Evolutionary conservation across 1,140 invertebrate genomes (phyloP).

Genomic region (Forficula auricularia): DNA sequence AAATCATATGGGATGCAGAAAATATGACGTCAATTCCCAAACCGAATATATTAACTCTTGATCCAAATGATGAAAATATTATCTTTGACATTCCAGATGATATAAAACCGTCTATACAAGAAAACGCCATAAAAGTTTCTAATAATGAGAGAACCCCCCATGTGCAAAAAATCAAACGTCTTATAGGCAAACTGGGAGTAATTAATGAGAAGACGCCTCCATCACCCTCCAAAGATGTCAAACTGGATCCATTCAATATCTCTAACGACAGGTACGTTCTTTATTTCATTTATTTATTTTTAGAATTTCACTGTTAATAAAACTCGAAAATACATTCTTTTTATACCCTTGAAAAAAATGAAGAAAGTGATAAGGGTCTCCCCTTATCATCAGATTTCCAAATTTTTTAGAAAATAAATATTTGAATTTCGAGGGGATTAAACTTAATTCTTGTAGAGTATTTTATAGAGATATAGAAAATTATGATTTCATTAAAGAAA

Average conservation of each 20-base stretch:
- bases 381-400: too few species aligned
- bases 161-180: constrained; percentile 42
- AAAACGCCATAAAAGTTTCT: background rate
- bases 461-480: too few species aligned
- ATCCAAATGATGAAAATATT: constrained; percentile 51
- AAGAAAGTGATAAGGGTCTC: too few species aligned
- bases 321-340: too few species aligned
- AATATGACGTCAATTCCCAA: constrained; percentile 34
- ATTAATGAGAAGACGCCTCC: constrained; percentile 30
- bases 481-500: too few species aligned
- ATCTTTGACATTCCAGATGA: constrained; percentile 35
- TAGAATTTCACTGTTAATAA: too few species aligned
- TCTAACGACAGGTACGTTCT: constrained; percentile 39
- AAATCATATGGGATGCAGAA: constrained; percentile 43
- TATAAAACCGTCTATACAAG: constrained; percentile 24
- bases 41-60: constrained; percentile 41
- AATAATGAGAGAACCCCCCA: constrained; percentile 28
- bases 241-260: constrained; percentile 47
- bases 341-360: too few species aligned
- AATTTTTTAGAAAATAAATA: too few species aligned
- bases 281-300: too few species aligned
- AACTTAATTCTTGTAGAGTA: too few species aligned
- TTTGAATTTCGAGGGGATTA: too few species aligned
- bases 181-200: constrained; percentile 42
- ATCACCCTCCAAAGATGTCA: constrained; percentile 14